Evolutionary conservation across 2,888 invertebrate species (phyloP).

Genomic region (Monochamus alternatus): DNA sequence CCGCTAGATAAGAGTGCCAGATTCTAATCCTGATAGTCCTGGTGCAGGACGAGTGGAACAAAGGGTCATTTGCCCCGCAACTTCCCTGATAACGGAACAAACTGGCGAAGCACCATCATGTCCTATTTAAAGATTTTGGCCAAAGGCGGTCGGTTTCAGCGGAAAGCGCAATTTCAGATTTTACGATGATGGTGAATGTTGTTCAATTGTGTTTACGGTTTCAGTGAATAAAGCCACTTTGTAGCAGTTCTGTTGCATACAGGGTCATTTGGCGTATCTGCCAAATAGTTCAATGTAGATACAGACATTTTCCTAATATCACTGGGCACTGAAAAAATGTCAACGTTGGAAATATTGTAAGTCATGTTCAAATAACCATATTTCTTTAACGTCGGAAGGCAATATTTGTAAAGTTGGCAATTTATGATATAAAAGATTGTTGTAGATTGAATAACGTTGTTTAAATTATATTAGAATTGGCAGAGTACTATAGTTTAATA

Average conservation of each 20-base stretch:
- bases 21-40: conserved; percentile 39
- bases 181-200: conserved; percentile 7
- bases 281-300: too few relatives aligned
- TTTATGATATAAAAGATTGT: too few relatives aligned
- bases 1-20: conserved; percentile 36
- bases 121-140: conserved; percentile 33
- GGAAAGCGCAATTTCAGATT: conserved; percentile 16
- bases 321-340: too few relatives aligned
- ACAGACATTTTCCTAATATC: too few relatives aligned
- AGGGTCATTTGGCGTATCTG: too few relatives aligned
- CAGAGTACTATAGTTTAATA: too few relatives aligned
- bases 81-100: conserved; percentile 29
- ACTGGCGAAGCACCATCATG: conserved; percentile 15
- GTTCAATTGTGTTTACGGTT: not conserved
- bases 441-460: too few relatives aligned
- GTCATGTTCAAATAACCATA: too few relatives aligned
- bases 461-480: too few relatives aligned
- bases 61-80: conserved; percentile 36
- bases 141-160: conserved; percentile 22
- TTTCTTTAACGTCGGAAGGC: too few relatives aligned
- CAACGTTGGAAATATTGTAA: too few relatives aligned
- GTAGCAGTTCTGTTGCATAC: not conserved
- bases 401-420: too few relatives aligned
- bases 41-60: conserved; percentile 33
- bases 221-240: not conserved